Base-by-base conservation (phyloP, 2,888 invertebrate species). In the Scaptomyza tumidula region DNA sequence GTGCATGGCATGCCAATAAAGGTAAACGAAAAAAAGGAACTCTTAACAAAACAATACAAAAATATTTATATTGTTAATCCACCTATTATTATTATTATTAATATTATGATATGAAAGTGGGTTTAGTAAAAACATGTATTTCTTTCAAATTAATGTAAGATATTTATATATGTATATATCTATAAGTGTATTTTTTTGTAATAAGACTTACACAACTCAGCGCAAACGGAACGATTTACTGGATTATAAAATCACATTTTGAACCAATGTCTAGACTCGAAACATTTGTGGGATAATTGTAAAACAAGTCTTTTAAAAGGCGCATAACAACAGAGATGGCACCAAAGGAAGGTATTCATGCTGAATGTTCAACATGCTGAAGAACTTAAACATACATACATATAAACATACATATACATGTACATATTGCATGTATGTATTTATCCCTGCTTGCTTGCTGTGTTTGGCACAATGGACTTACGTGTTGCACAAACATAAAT, bases 401-500 rank as follows among this genome's bases (percentile, higher is more conserved):
- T 24, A 27, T 14, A 33, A 13, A 33, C 35, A n/a, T 54, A 27
- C 9, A 33, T 24, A 27, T 14, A 33, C 14, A 33, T 31, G 11
- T 54, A 27, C 9, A 41, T 53, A 13, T 19, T 48, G 27, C 29
- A 37, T 46, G 39, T 43, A 19, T 66, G 53, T 62, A 66, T 66
- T 62, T 74, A 70, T 62, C 70, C 73, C 6, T 44, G 31, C 37
- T 48, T 52, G 43, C n/a, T n/a, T n/a, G 62, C 53, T 70, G 59
- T 55, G 70, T 78, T 65, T 87, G 76, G 75, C 69, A 82, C 77
- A 75, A 85, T 69, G 75, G 79, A 78, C 78, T 83, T 86, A 86
- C 88, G 84, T 87, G 88, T 82, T 86, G 81, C 86, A 89, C 83
- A 88, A 89, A 78, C 85, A 87, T 89, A 90, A 90, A 90, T 89